Conservation (phyloP, 2,797 vertebrate genomes). For the Sitta carolinensis region DNA sequence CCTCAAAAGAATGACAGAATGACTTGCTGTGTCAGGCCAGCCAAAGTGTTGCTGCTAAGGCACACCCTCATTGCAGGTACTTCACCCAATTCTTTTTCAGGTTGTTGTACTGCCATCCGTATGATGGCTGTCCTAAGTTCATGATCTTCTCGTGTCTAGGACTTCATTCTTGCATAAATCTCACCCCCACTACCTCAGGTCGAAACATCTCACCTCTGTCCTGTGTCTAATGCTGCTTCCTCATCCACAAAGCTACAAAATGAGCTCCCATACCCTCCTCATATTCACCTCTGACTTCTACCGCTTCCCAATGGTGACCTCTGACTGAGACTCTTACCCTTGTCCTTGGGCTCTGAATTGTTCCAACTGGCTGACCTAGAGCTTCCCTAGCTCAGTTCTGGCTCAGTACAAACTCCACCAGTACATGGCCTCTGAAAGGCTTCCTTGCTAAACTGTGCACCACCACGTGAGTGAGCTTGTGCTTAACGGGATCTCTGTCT, state of each 20-base stretch:
- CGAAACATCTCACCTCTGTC: background rate
- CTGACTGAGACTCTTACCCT: background rate
- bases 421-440: background rate
- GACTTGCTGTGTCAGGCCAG: background rate
- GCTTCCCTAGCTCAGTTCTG: background rate
- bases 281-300: background rate
- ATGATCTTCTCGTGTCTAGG: background rate
- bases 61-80: background rate
- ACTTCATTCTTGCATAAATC: background rate
- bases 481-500: background rate
- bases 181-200: background rate
- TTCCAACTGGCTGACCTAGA: background rate
- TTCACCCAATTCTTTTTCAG: background rate
- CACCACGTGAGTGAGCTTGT: background rate
- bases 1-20: background rate
- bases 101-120: background rate
- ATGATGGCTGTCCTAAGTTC: background rate
- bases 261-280: background rate
- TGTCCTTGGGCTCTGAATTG: fast-evolving
- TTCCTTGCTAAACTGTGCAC: background rate
- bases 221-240: background rate
- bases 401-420: background rate
- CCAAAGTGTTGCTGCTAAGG: background rate
- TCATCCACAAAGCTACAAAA: background rate
- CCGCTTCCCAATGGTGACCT: background rate